Conservation (phyloP, 2,888 invertebrate species). For the Agrenia bidenticulata region DNA sequence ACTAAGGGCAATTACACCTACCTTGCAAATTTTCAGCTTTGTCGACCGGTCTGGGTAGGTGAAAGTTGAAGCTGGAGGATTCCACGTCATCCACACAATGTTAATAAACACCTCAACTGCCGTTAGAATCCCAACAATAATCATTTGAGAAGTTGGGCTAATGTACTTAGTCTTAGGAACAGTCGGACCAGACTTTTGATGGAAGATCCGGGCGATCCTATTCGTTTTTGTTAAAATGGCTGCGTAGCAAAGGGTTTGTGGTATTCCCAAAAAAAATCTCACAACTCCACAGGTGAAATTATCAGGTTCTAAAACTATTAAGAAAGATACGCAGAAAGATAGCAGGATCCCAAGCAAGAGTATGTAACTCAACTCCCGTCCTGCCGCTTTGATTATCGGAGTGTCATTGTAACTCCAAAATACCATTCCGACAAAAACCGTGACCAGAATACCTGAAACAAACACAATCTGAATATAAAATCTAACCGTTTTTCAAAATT, state of each 20-base stretch:
- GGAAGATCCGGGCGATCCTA: conserved; percentile 62
- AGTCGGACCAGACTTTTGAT: conserved; percentile 55
- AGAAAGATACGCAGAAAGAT: conserved; percentile 61
- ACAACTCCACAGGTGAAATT: conserved; percentile 59
- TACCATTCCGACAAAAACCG: conserved; percentile 58
- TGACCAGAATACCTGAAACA: conserved; percentile 58
- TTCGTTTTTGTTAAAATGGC: conserved; percentile 62
- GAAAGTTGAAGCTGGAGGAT: conserved; percentile 58
- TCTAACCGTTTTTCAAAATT: too few species aligned
- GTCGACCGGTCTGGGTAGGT: conserved; percentile 57
- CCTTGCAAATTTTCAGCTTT: conserved; percentile 56
- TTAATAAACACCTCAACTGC: conserved; percentile 60
- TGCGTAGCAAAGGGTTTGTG: conserved; percentile 62
- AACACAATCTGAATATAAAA: neutral
- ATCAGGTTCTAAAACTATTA: conserved; percentile 60
- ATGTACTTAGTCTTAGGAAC: conserved; percentile 58
- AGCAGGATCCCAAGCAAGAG: conserved; percentile 60
- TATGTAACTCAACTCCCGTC: conserved; percentile 61
- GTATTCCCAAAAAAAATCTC: conserved; percentile 61
- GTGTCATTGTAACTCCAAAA: conserved; percentile 61
- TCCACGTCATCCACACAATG: conserved; percentile 59
- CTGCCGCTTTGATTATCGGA: conserved; percentile 60
- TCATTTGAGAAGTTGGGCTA: conserved; percentile 57
- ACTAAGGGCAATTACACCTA: conserved; percentile 28
- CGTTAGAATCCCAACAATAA: conserved; percentile 60